Base-by-base conservation (phyloP, 2,888 invertebrate genomes). In the Aleiodes alternator region DNA sequence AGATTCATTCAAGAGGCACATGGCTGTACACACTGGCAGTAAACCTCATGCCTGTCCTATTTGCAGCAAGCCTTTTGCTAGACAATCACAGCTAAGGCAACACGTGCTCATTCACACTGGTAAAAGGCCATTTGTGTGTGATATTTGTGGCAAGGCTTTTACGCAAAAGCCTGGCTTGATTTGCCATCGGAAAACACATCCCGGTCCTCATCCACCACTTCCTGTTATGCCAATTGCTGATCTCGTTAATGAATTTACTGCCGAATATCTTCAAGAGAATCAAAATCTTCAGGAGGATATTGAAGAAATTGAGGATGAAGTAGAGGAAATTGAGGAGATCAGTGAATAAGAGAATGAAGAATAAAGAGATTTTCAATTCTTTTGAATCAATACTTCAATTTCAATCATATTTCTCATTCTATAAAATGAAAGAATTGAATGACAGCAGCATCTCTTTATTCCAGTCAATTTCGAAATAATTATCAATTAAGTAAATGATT, bases 141-240 rank as follows among this genome's bases (percentile, higher is more conserved):
- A 89, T 53, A 88, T 89, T 11, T 89, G 89, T 48, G 88, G 88
- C 5, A 89, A 89, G 56, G 86, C 87, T 0, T 89, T 89, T 73
- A 88, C 89, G 0, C 89, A 89, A 69, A 89, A 89, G 56, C 89
- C 89, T 0, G 89, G 89, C 0, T 76, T 89, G 5, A 89, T 89
- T 31, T 89, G 89, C 55, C 89, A 89, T 61, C 83, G 89, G 43
- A 89, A 89, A 66, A 89, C 88, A 6, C 89, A 89, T 75, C 89
- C 89, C 0, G 89, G 89, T 0, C 80, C 82, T 0, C 89, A 88
- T 78, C 89, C 89, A 0, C 89, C 89, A 0, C 75, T 89, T 8
- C 89, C 89, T 0, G 89, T 89, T 0, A 89, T 89, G 89, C 89
- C 89, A 0, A 89, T 89, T 57, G 89, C 87, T 0, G 88, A 89